Percentiles rank a stretch among this genome's conserved stretches.
These are phyloP conservation scores for Carapus acus DNA, from an alignment of 2,797 vertebrate species.

Conservation along the genomic window DNA sequence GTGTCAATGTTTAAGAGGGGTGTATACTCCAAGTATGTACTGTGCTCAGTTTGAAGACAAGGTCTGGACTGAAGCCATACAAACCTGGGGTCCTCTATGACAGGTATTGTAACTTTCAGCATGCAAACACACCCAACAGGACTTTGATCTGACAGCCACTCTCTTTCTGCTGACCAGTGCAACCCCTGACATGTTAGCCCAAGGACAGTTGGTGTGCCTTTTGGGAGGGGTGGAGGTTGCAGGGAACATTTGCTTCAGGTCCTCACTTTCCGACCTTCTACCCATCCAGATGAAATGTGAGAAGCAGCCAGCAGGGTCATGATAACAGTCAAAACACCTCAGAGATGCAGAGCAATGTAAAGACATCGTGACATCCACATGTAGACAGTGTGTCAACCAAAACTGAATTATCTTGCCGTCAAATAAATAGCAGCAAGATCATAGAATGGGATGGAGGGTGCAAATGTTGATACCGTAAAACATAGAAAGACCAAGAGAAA, in stretches of 20 bases:
- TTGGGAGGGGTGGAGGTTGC: conserved; percentile 3
- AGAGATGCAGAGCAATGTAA: conserved; percentile 66
- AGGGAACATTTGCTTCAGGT: conserved; percentile 24
- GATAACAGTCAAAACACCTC: conserved; percentile 63
- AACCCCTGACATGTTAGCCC: conserved; percentile 75
- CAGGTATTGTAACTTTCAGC: conserved; percentile 36
- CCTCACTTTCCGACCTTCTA: conserved; percentile 52
- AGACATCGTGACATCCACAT: conserved; percentile 45
- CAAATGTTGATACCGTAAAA: no score
- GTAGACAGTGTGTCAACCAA: no score
- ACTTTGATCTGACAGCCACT: conserved; percentile 68
- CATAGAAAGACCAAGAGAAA: no score
- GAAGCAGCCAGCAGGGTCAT: conserved; percentile 77
- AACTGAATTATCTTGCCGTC: no score
- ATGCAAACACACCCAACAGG: conserved; percentile 37
- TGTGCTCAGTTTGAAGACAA: conserved; percentile 71
- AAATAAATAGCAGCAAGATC: no score
- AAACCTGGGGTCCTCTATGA: conserved; percentile 18
- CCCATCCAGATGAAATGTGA: conserved; percentile 74
- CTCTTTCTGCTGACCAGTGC: conserved; percentile 87
- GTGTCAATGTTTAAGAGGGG: conserved; percentile 31
- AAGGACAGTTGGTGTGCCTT: conserved; percentile 57
- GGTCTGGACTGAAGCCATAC: conserved; percentile 86
- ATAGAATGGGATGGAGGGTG: no score
- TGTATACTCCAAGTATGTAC: conserved; percentile 42